Evolutionary conservation across 2,113 vertebrate species (phyloP).

Genomic region (Australoheros scitulus): DNA sequence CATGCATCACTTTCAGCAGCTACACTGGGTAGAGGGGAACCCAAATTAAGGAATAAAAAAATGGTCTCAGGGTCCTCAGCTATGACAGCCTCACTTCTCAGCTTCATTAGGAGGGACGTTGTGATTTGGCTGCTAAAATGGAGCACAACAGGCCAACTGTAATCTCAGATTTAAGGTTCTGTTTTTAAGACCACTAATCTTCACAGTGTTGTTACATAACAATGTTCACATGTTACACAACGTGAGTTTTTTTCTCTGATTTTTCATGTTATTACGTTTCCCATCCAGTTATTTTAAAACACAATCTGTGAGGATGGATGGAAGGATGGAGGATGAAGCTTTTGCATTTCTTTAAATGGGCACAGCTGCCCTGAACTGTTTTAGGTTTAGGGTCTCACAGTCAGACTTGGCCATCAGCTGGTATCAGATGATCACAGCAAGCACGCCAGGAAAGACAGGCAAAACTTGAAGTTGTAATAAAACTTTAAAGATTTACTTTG

Average conservation of each 20-base stretch:
- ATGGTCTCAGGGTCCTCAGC: background rate
- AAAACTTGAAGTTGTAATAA: too few species aligned
- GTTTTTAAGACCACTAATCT: background rate
- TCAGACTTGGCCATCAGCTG: too few species aligned
- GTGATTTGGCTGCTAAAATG: background rate
- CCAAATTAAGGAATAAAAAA: background rate
- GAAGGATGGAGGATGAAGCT: background rate
- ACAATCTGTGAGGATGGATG: background rate
- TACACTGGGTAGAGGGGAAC: too few species aligned
- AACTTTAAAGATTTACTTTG: too few species aligned
- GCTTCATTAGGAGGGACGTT: fast-evolving
- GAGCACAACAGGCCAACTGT: too few species aligned
- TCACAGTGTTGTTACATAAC: background rate
- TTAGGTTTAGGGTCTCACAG: too few species aligned
- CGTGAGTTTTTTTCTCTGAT: too few species aligned
- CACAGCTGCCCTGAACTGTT: too few species aligned
- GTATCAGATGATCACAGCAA: too few species aligned
- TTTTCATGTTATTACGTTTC: background rate
- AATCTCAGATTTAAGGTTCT: background rate
- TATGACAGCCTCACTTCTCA: too few species aligned
- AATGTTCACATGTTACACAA: background rate
- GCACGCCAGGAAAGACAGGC: background rate
- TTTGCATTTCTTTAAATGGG: too few species aligned
- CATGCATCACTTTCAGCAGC: background rate
- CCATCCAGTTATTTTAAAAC: background rate